Evolutionary conservation across 2,797 vertebrate species (phyloP), one percentile per base, ranked within the genome.

Genomic region (Gymnoscopelus microlampas): DNA sequence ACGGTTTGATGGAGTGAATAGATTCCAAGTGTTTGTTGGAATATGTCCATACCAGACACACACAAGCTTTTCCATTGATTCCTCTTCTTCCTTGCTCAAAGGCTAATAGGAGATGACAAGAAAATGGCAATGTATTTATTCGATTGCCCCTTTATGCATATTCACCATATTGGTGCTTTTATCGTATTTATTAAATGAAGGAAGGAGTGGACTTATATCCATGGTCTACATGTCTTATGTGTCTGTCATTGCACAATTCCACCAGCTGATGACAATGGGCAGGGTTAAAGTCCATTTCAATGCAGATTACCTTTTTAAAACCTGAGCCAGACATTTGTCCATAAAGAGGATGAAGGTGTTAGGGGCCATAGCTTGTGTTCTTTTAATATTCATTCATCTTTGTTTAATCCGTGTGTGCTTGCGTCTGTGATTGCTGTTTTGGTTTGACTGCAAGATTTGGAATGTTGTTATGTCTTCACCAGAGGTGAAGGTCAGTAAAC

Each of bases 131-230:
- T 76, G 83, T 83, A 63, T 59, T 19, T 79, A 61, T 59, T 24
- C 70, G 69, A 73, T 75, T 75, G 59, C 63, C 65, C 23, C 71
- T 67, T 58, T 32, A 74, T 67, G 69, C 65, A 63, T 91, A 83
- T 91, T 85, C 93, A 94, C 92, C 94, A 95, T 90, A 94, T 95
- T 95, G 94, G 93, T 94, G 93, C 70, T 86, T 89, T 89, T 84
- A 71, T 71, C 51, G 63, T 91, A 87, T 87, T 90, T 90, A 85
- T 91, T 85, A 15, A 80, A 87, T 89, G 83, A 90, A 89, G 86
- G 85, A 88, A 77, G 60, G 66, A 1, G 70, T 76, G 79, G 81
- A 60, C 79, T 83, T 81, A 77, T 76, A 62, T 80, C 76, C 23
- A 66, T 24, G 70, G 60, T 76, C 76, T 80, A 39, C 51, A n/a